Evolutionary conservation across 1,140 invertebrate species (phyloP), one percentile per base, ranked within the genome.

Genomic region (Tetramorium alpestre): DNA sequence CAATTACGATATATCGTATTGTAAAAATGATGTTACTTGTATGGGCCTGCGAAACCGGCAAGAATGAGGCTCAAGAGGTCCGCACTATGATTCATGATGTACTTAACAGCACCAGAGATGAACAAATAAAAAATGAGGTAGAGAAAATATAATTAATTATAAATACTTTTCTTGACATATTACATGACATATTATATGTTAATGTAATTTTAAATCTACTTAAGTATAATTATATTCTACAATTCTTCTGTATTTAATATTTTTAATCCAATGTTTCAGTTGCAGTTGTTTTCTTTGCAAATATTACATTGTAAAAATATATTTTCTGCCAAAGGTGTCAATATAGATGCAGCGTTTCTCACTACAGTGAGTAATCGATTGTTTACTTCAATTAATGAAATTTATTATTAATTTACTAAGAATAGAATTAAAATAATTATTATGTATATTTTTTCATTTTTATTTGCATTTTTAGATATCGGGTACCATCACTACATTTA

Each of bases 71-170:
- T 3, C 28, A 2, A 2, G 80, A 77, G 58, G 89, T 94, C 58
- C 47, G 47, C 13, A 47, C 47, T 11, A 47, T 2, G 47, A 13
- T 47, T 47, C 47, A 47, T 0, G 47, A 47, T 47, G 11, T 47
- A 47, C 47, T 47, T 47, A 47, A 47, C 47, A 47, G 8, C 47
- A 47, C 10, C 11, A 47, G 11, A 47, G 3, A 47, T 67, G 88
- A 88, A 25, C 41, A 89, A 11, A 73, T 93, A 18, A 93, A 93
- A 76, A 89, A 92, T 54, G 94, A 95, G 91, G 94, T 95, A 91
- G 69, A 3, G 5, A 11, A 22, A 8, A 33, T 75, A 76, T 75
- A n/a, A 77, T 22, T 0, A 6, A 8, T 7, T 56, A 1, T 10
- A 4, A 8, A 56, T 7, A n/a, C 7, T 56, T 56, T 56, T 56